Percentiles rank a stretch among this genome's conserved stretches.
Evolutionary conservation across 2,113 vertebrate genomes (phyloP).

Genomic region (Carettochelys insculpta): DNA sequence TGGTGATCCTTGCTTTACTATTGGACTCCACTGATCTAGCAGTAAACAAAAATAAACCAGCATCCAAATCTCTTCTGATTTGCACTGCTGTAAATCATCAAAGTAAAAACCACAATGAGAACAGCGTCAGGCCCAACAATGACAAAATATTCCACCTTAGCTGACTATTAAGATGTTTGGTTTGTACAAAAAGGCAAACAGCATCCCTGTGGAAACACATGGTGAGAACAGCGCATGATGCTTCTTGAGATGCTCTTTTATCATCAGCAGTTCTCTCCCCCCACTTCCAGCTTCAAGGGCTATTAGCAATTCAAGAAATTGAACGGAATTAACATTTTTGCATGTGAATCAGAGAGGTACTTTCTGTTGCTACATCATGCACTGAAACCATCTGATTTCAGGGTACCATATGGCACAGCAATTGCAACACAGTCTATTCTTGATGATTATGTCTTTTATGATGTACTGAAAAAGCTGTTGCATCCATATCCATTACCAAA

Average conservation of each 20-base stretch:
- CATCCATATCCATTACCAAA: background rate
- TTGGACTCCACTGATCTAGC: too few species aligned
- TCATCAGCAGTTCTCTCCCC: background rate
- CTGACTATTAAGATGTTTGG: accelerated
- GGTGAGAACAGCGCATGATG: accelerated
- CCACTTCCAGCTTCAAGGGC: background rate
- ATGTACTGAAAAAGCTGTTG: background rate
- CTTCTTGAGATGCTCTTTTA: background rate
- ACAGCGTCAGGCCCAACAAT: background rate
- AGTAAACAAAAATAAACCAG: background rate
- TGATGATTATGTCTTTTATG: background rate
- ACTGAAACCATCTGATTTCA: background rate
- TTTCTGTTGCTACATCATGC: too few species aligned
- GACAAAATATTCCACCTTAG: background rate
- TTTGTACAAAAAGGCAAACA: background rate
- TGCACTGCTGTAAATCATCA: background rate
- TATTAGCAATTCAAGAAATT: background rate
- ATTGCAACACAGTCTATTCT: background rate
- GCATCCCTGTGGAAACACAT: accelerated
- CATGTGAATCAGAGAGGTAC: background rate
- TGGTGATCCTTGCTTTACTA: too few species aligned
- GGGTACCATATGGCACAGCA: background rate
- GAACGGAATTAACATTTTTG: background rate
- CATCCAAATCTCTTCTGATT: constrained; percentile 21
- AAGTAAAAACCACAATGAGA: background rate